Percentiles rank a stretch among this genome's conserved stretches.
These are phyloP conservation scores for Lamproptera curius DNA, from an alignment of 2,888 invertebrate genomes.

Conservation along the genomic window DNA sequence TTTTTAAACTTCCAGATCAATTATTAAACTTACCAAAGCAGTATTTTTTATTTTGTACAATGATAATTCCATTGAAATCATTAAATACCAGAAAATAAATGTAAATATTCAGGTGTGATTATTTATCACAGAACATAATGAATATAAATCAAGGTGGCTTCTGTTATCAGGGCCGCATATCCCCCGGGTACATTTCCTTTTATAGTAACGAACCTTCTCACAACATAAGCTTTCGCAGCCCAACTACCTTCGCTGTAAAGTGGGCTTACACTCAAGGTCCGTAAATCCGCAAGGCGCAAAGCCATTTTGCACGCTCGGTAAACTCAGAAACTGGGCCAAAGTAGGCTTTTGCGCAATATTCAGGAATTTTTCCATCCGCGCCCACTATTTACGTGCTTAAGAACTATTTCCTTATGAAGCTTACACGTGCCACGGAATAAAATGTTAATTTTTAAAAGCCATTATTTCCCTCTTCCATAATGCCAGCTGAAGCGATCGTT, in stretches of 20 bases:
- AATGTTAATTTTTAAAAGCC: slow-evolving; percentile 45
- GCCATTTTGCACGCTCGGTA: slow-evolving; percentile 68
- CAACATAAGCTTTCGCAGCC: slow-evolving; percentile 17
- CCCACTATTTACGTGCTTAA: slow-evolving; percentile 64
- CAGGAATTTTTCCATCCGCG: slow-evolving; percentile 45
- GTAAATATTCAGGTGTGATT: background rate
- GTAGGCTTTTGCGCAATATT: slow-evolving; percentile 69
- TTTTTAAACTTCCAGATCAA: no score
- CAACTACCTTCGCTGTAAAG: slow-evolving; percentile 22
- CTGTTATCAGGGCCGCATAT: background rate
- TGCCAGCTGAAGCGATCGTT: background rate
- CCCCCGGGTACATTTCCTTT: slow-evolving; percentile 14
- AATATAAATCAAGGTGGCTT: no score
- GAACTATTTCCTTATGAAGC: slow-evolving; percentile 59
- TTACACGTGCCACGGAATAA: slow-evolving; percentile 50
- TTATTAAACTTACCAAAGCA: no score
- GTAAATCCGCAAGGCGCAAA: slow-evolving; percentile 61
- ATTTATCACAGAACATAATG: no score
- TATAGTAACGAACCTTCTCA: slow-evolving; percentile 16
- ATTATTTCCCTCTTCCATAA: slow-evolving; percentile 32
- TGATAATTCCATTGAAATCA: no score
- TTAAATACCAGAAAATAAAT: background rate
- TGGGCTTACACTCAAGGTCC: slow-evolving; percentile 47
- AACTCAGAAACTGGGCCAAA: slow-evolving; percentile 72
- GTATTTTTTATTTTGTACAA: no score